Evolutionary conservation across 2,888 invertebrate genomes (phyloP).

Genomic region (Vandiemenella viatica): DNA sequence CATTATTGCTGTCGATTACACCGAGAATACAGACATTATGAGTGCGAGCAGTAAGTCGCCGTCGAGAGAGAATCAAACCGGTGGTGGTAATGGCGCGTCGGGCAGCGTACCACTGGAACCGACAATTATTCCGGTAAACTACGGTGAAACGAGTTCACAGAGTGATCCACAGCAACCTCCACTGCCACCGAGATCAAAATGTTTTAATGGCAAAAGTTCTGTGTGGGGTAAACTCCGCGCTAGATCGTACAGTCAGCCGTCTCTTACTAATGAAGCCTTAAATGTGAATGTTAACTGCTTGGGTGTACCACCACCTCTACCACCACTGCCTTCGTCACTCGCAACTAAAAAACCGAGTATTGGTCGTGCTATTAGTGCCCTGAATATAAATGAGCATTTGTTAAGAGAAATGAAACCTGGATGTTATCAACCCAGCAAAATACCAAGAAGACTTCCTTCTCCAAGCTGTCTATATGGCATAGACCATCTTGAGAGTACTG

Average conservation of each 20-base stretch:
- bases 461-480: constrained; percentile 9
- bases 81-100: no score
- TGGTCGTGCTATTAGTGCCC: no score
- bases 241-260: not conserved
- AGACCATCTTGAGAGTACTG: constrained; percentile 8
- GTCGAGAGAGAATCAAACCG: not conserved
- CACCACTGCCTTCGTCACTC: constrained; percentile 8
- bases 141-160: not conserved
- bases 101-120: not conserved
- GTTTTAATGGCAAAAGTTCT: constrained; percentile 3
- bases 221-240: constrained; percentile 2
- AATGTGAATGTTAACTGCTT: not conserved
- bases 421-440: constrained; percentile 6
- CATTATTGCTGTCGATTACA: constrained; percentile 4
- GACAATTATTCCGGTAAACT: constrained; percentile 10
- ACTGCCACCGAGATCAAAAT: not conserved
- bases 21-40: not conserved
- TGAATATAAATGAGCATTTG: no score
- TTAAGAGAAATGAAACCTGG: no score
- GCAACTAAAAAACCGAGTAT: no score
- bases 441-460: constrained; percentile 7
- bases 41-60: not conserved
- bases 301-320: constrained; percentile 7
- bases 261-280: not conserved
- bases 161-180: not conserved